phyloP scores from a whole-genome alignment of 2,113 vertebrate species.

The Phylloscopus trochiloides region DNA sequence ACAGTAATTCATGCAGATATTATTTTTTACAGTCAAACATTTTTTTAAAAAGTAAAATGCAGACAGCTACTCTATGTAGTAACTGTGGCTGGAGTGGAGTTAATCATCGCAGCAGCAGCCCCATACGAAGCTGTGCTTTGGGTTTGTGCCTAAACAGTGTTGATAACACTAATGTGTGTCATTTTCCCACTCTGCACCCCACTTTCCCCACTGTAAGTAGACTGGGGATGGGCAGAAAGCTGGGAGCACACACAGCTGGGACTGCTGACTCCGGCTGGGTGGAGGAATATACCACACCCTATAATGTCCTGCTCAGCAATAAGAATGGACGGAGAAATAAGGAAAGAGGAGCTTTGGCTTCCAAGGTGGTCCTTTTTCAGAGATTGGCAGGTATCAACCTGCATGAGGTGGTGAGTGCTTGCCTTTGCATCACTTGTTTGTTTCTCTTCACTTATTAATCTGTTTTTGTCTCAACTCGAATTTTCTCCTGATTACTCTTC shows the following conservation, averaged over 20 bases:
- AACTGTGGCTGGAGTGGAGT: background rate
- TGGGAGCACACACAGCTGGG: background rate
- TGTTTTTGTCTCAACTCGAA: background rate
- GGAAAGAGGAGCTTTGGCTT: background rate
- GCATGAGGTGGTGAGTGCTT: background rate
- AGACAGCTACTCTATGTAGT: background rate
- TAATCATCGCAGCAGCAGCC: background rate
- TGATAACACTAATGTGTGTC: background rate
- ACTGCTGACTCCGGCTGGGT: background rate
- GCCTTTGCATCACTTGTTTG: background rate
- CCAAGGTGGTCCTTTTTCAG: background rate
- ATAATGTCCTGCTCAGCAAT: background rate
- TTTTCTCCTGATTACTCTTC: fast-evolving
- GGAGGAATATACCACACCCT: background rate
- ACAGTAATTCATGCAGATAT: background rate
- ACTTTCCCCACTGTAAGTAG: background rate
- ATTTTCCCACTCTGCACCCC: background rate
- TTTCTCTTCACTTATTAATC: background rate
- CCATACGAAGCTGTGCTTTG: background rate
- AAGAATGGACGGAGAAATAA: background rate
- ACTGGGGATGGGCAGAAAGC: background rate
- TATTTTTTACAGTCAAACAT: background rate
- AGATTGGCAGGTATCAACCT: background rate
- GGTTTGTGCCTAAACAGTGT: background rate
- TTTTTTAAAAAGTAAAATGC: background rate